Conservation (phyloP, 2,888 invertebrate genomes). For the Ectemnius continuus region DNA sequence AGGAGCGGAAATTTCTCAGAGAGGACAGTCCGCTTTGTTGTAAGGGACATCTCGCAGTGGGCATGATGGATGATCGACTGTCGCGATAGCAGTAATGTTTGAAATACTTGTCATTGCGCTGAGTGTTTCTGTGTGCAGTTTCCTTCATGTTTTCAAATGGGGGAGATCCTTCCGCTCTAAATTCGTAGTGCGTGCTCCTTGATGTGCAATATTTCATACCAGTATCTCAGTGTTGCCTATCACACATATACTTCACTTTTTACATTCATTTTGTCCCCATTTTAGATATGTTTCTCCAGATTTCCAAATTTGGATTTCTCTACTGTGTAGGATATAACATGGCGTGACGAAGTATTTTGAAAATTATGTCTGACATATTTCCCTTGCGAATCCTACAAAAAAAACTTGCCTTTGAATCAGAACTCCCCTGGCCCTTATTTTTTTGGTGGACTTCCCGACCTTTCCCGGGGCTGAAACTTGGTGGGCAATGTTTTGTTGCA, state of each 20-base stretch:
- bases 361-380: no score
- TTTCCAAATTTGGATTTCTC: no score
- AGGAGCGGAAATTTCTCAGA: neutral
- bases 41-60: neutral
- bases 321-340: no score
- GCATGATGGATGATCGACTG: neutral
- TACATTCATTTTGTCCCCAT: no score
- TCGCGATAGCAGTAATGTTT: constrained; percentile 4
- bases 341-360: no score
- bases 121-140: neutral
- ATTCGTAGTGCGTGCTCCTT: neutral
- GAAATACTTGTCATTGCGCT: neutral
- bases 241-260: neutral
- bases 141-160: neutral
- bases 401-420: no score
- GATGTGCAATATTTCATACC: neutral
- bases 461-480: no score
- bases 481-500: no score
- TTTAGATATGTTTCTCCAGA: no score
- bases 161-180: neutral
- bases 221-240: neutral
- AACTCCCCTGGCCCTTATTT: no score
- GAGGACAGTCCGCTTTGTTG: constrained; percentile 2
- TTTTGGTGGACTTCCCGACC: no score
- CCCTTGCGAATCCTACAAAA: no score